Evolutionary conservation across 2,113 vertebrate species (phyloP).

Genomic region (Neolamprologus kungweensis): DNA sequence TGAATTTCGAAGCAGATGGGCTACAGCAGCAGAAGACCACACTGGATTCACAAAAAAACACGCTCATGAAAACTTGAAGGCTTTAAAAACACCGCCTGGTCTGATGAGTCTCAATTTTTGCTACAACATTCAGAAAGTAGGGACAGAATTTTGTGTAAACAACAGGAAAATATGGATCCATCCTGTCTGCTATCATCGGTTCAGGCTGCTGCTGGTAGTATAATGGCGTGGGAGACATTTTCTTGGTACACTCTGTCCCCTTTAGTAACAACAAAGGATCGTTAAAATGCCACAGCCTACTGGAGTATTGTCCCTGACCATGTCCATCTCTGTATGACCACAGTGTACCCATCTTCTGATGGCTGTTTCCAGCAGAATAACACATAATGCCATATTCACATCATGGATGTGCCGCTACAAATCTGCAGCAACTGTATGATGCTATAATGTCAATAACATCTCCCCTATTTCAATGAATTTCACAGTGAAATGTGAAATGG

Average conservation of each 20-base stretch:
- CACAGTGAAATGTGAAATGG: too few species aligned
- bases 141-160: background rate
- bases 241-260: background rate
- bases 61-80: background rate
- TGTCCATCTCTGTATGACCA: background rate
- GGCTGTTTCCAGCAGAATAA: background rate
- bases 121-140: background rate
- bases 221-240: background rate
- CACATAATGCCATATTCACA: background rate
- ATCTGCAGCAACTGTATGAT: background rate
- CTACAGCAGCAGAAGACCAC: background rate
- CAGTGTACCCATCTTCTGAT: background rate
- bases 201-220: background rate
- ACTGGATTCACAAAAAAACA: background rate
- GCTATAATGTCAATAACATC: background rate
- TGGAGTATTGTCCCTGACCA: background rate
- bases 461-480: background rate
- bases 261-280: accelerated
- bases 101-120: background rate
- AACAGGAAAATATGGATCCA: background rate
- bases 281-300: background rate
- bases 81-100: accelerated
- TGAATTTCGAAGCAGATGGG: background rate
- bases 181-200: background rate
- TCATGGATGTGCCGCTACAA: background rate